A percentile compares a stretch with the other conserved stretches of the same genome.
phyloP scores from a whole-genome alignment of 2,888 invertebrate species.

The Dimorphilus gyrociliatus region DNA sequence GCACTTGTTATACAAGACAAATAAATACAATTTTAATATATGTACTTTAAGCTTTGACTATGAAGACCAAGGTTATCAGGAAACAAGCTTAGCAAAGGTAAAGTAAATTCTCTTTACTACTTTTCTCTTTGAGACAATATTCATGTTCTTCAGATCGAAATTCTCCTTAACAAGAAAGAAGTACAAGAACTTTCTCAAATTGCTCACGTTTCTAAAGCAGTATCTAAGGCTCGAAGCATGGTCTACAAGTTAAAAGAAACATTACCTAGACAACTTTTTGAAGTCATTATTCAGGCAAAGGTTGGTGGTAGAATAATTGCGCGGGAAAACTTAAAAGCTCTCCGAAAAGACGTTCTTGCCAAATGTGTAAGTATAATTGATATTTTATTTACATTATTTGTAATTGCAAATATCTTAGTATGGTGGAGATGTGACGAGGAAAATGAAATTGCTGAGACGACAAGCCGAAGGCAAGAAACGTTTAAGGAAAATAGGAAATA shows the following conservation, averaged over 20 bases:
- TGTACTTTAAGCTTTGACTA: slow-evolving; percentile 36
- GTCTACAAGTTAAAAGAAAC: slow-evolving; percentile 60
- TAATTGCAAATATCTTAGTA: slow-evolving; percentile 35
- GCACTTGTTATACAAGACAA: too few species aligned
- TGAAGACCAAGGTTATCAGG: slow-evolving; percentile 51
- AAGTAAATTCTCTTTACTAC: slow-evolving; percentile 10
- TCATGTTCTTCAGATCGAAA: slow-evolving; percentile 46
- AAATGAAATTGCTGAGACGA: slow-evolving; percentile 67
- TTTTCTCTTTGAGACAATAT: not conserved
- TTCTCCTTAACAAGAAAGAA: slow-evolving; percentile 57
- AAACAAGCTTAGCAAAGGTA: slow-evolving; percentile 59
- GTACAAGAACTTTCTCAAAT: slow-evolving; percentile 72
- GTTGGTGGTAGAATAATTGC: slow-evolving; percentile 62
- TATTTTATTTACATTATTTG: slow-evolving; percentile 1
- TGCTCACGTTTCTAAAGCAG: slow-evolving; percentile 51
- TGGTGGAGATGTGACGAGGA: slow-evolving; percentile 75
- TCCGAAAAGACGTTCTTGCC: slow-evolving; percentile 77
- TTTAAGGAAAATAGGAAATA: slow-evolving; percentile 76
- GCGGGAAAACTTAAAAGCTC: slow-evolving; percentile 67
- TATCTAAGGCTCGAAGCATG: slow-evolving; percentile 37
- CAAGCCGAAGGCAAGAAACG: slow-evolving; percentile 87
- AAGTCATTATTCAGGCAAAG: slow-evolving; percentile 66
- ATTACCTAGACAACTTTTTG: slow-evolving; percentile 70
- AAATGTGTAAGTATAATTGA: slow-evolving; percentile 59
- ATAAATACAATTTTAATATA: too few species aligned